Conservation (phyloP, 2,113 vertebrate genomes). For the Vidua chalybeata region DNA sequence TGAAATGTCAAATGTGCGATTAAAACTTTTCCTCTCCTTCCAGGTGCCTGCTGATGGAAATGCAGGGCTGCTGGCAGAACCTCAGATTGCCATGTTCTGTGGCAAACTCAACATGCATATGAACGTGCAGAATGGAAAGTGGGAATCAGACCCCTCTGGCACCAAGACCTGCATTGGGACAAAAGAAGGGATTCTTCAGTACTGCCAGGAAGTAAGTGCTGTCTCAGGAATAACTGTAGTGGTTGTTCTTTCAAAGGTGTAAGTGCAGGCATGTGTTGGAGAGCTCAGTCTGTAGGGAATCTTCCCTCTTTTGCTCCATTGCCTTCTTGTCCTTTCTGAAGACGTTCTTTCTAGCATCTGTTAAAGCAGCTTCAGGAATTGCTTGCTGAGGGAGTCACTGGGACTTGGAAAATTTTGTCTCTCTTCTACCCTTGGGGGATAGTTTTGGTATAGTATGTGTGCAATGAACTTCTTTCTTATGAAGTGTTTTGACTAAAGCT, state of each 20-base stretch:
- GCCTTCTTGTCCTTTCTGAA: neutral
- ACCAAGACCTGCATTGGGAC: slow-evolving; percentile 90
- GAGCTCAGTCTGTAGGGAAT: neutral
- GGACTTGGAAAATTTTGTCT: neutral
- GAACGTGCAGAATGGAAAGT: slow-evolving; percentile 95
- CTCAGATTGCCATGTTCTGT: slow-evolving; percentile 98
- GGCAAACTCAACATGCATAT: slow-evolving; percentile 98
- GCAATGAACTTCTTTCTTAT: neutral
- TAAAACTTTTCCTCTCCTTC: neutral
- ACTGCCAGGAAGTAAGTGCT: slow-evolving; percentile 91
- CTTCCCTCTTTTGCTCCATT: neutral
- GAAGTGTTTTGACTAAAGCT: neutral
- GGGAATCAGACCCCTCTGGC: slow-evolving; percentile 90
- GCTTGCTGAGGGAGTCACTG: neutral
- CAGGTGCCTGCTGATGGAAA: slow-evolving; percentile 93
- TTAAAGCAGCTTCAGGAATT: neutral
- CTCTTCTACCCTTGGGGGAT: neutral
- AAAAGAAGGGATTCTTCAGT: slow-evolving; percentile 96
- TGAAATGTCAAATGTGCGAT: neutral
- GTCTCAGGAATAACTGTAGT: fast-evolving
- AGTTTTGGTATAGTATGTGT: neutral
- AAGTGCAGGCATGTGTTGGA: neutral
- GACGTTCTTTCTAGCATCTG: neutral
- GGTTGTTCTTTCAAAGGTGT: neutral
- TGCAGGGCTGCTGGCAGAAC: slow-evolving; percentile 91